Evolutionary conservation across 2,888 invertebrate genomes (phyloP).

Genomic region (Stenodema calcarata): DNA sequence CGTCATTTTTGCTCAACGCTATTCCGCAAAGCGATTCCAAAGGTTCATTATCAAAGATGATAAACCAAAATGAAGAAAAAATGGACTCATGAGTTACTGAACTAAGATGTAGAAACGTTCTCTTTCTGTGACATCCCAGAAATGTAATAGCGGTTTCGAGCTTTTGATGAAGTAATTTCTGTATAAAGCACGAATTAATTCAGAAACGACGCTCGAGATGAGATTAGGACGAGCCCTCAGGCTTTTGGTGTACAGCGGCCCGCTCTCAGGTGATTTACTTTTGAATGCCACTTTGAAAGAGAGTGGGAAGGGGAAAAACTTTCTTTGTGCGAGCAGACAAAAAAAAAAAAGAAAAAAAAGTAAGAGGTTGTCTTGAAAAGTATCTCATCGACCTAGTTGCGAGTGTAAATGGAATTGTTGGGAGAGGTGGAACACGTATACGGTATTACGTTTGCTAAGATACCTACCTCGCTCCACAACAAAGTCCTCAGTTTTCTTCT

Average conservation of each 20-base stretch:
- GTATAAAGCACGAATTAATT: not conserved
- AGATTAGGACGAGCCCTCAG: not conserved
- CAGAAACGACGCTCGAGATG: not conserved
- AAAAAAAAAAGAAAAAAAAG: not conserved
- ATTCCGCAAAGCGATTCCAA: no score
- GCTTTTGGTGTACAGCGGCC: not conserved
- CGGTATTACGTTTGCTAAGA: not conserved
- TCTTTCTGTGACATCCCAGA: not conserved
- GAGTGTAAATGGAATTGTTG: conserved; percentile 41
- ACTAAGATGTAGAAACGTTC: not conserved
- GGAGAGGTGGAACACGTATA: conserved; percentile 24
- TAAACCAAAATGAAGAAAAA: no score
- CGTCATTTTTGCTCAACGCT: no score
- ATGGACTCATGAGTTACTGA: no score
- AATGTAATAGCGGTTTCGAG: not conserved
- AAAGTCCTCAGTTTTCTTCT: not conserved
- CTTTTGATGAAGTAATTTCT: not conserved
- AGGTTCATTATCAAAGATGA: no score
- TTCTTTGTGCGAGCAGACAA: not conserved
- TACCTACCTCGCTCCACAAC: not conserved
- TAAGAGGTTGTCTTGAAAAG: conserved; percentile 24
- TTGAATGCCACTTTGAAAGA: conserved; percentile 13
- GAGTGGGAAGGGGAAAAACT: not conserved
- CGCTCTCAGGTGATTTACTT: conserved; percentile 1
- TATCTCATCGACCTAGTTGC: conserved; percentile 45